Percentiles rank a stretch among this genome's conserved stretches.
Conservation (phyloP, 2,797 vertebrate genomes). For the Amblyopsis hoosieri region DNA sequence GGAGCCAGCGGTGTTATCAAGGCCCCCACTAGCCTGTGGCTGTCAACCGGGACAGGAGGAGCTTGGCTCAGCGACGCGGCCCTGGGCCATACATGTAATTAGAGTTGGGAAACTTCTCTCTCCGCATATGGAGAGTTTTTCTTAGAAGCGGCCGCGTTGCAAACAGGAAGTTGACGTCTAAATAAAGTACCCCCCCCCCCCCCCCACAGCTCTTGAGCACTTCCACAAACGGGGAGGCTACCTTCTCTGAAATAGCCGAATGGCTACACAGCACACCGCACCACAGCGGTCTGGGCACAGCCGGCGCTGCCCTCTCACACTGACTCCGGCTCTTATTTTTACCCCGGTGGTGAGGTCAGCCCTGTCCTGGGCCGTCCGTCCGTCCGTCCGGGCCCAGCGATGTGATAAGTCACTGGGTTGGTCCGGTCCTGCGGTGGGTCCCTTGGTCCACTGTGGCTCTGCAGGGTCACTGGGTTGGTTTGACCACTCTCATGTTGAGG, state of each 20-base stretch:
- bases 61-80: constrained; percentile 70
- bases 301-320: constrained; percentile 50
- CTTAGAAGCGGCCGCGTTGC: constrained; percentile 65
- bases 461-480: constrained; percentile 42
- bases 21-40: constrained; percentile 35
- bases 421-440: constrained; percentile 51
- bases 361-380: constrained; percentile 61
- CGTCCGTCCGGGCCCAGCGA: constrained; percentile 51
- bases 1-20: constrained; percentile 34
- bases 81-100: constrained; percentile 68
- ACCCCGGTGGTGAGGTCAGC: constrained; percentile 71
- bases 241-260: constrained; percentile 62
- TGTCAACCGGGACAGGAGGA: constrained; percentile 45
- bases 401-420: constrained; percentile 71
- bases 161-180: constrained; percentile 80
- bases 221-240: constrained; percentile 58
- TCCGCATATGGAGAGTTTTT: constrained; percentile 63
- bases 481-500: not conserved
- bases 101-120: constrained; percentile 70
- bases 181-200: constrained; percentile 62
- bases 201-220: constrained; percentile 50
- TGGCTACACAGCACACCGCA: constrained; percentile 21
- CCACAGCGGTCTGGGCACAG: constrained; percentile 57
- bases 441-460: constrained; percentile 52
- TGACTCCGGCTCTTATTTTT: constrained; percentile 72